A percentile compares a stretch with the other conserved stretches of the same genome.
Conservation (phyloP, 2,113 vertebrate genomes). For the Cynopterus brachyotis region DNA sequence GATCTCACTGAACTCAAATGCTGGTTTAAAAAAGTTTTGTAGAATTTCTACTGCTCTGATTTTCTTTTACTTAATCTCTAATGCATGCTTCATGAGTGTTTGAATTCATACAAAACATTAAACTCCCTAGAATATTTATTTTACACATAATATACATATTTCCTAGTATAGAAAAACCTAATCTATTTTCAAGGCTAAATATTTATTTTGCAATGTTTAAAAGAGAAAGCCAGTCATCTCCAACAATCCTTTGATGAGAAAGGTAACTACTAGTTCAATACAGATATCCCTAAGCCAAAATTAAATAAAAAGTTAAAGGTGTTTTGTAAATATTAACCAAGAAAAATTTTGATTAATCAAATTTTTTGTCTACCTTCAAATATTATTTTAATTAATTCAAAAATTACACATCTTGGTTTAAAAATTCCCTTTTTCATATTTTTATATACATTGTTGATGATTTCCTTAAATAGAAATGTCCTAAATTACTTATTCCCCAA, state of each 20-base stretch:
- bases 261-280: not conserved
- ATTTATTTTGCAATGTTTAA: not conserved
- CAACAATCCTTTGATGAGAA: not conserved
- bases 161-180: not conserved
- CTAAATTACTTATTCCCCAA: not conserved
- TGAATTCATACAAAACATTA: not conserved
- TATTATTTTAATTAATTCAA: constrained; percentile 27
- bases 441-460: not conserved
- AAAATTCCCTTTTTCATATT: not conserved
- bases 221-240: not conserved
- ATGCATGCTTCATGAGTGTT: not conserved
- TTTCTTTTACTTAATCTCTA: not conserved
- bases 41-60: not conserved
- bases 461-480: not conserved
- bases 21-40: not conserved
- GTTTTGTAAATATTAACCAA: not conserved
- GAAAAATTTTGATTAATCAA: not conserved
- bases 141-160: not conserved
- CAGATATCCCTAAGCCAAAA: not conserved
- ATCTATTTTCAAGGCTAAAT: not conserved
- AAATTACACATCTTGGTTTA: not conserved
- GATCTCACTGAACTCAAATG: not conserved
- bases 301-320: not conserved
- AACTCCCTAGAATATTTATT: not conserved
- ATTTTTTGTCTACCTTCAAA: not conserved